Percentiles rank a stretch among this genome's conserved stretches.
Evolutionary conservation across 2,113 vertebrate species (phyloP).

Genomic region (Hemiscyllium ocellatum): DNA sequence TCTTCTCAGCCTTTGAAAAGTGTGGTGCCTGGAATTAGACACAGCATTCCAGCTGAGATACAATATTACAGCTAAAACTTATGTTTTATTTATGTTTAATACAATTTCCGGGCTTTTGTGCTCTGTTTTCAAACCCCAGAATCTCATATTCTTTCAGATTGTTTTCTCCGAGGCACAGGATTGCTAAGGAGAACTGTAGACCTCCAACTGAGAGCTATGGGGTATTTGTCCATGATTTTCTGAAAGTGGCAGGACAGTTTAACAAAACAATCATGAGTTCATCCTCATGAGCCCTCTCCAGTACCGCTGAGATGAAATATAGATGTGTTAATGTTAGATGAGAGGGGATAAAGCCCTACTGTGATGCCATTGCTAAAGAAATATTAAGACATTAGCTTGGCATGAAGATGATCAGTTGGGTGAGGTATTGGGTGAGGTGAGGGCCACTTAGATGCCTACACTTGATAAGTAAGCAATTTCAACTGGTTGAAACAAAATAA

Average conservation of each 20-base stretch:
- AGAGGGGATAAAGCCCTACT: neutral
- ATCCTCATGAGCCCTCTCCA: neutral
- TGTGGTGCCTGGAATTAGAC: neutral
- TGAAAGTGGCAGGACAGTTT: neutral
- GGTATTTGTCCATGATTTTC: too few relatives aligned
- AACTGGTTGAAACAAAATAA: neutral
- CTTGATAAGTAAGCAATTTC: neutral
- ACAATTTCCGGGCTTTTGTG: neutral
- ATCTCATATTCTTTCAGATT: neutral
- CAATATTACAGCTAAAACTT: neutral
- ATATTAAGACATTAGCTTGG: neutral
- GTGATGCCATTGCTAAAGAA: neutral
- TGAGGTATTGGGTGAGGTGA: too few relatives aligned
- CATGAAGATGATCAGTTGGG: neutral
- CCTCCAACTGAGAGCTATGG: too few relatives aligned
- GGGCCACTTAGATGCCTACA: neutral
- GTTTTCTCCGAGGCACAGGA: neutral
- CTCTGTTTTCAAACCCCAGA: neutral
- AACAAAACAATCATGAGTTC: neutral
- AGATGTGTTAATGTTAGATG: neutral
- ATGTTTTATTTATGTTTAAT: neutral
- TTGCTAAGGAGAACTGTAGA: too few relatives aligned
- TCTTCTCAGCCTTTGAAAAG: too few relatives aligned
- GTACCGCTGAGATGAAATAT: neutral
- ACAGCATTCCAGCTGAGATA: neutral